Conservation (phyloP, 2,113 vertebrate species). For the Pseudorectes ferrugineus region DNA sequence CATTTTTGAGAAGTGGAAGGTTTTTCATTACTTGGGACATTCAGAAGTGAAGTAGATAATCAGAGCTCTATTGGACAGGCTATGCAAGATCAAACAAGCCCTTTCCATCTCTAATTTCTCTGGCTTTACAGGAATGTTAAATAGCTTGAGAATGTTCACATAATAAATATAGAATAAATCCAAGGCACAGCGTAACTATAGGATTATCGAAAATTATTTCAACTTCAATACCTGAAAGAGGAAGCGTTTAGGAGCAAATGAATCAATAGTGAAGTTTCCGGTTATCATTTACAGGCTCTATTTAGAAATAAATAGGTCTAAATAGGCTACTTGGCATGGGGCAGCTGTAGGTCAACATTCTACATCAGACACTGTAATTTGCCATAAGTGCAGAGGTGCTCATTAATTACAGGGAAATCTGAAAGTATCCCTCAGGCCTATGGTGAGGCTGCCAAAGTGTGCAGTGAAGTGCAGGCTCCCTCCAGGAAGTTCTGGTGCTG, state of each 20-base stretch:
- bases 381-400: constrained; percentile 54
- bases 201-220: constrained; percentile 66
- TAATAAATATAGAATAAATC: constrained; percentile 67
- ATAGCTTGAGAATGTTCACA: constrained; percentile 56
- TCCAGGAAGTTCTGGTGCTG: constrained; percentile 37
- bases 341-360: constrained; percentile 61
- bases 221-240: constrained; percentile 67
- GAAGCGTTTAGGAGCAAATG: constrained; percentile 68
- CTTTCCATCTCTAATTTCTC: constrained; percentile 34
- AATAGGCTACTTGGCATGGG: constrained; percentile 58
- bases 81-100: constrained; percentile 40
- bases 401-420: constrained; percentile 64
- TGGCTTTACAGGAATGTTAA: constrained; percentile 64
- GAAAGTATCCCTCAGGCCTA: constrained; percentile 59
- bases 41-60: background rate
- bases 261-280: constrained; percentile 74
- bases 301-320: constrained; percentile 72
- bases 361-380: constrained; percentile 63
- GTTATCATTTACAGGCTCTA: constrained; percentile 73
- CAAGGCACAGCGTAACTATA: constrained; percentile 58
- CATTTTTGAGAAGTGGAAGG: background rate
- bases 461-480: constrained; percentile 48
- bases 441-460: constrained; percentile 45
- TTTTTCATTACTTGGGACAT: background rate
- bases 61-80: background rate